Evolutionary conservation across 2,888 invertebrate genomes (phyloP), one percentile per base, ranked within the genome.

Genomic region (Myathropa florea): DNA sequence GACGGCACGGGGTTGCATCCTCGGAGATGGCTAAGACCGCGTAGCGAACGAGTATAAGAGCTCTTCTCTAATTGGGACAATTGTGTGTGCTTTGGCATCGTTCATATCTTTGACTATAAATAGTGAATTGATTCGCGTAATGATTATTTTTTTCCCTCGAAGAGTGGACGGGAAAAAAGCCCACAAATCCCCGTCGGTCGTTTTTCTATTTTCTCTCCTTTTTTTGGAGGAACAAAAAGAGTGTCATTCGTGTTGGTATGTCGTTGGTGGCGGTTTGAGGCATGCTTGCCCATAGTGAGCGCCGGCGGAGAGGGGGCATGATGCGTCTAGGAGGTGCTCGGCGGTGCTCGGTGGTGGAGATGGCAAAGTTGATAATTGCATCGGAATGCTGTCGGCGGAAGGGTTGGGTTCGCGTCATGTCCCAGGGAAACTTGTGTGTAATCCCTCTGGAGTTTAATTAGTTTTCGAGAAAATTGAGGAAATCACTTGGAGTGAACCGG

Each of bases 201-300:
- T 30, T 7, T 76, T 82, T 63, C 28, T 30, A 39, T 23, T 18
- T 36, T 72, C 24, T 33, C 21, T 6, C 33, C 30, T 61, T 70
- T 26, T 64, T 53, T 53, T 14, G 28, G 1, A 14, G n/a, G 39
- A 53, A 65, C 18, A 36, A 57, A 24, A 70, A 46, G 30, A 57
- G 70, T 71, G 80, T 71, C 75, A 80, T 71, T 76, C 84, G 84
- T 84, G 84, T 80, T 80, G 84, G 84, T 80, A 84, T 84, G 84
- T 80, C 30, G 76, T 61, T 76, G 76, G 55, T 76, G 80, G 71
- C 71, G 57, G 79, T 70, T 76, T 70, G 68, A 79, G 67, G 63
- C 73, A 73, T n/a, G n/a, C n/a, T n/a, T n/a, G n/a, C n/a, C n/a
- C n/a, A n/a, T n/a, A n/a, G n/a, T n/a, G n/a, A n/a, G n/a, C n/a